Evolutionary conservation across 30 jellyfish, hydroid and myxozoan genomes (phyloP), one percentile per base, ranked within the genome.

Genomic region (Aurelia coerulea): DNA sequence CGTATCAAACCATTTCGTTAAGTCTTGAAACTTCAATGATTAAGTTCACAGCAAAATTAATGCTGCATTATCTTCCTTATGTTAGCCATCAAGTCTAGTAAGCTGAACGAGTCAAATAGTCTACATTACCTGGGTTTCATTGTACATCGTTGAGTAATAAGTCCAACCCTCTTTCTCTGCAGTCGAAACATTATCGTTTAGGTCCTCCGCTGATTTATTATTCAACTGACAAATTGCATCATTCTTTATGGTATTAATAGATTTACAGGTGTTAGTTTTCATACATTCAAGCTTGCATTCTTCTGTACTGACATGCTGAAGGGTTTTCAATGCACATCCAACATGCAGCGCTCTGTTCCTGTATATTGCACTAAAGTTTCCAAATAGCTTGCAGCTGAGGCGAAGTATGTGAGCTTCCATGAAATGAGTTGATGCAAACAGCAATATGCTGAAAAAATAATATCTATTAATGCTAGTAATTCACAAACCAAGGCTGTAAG

Each of bases 81-180:
- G 29, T 23, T 23, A 23, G 29, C 29, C 29, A 23, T 23, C 29
- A 23, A 23, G 29, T 23, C 29, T 23, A 23, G 29, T 23, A 23
- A 2, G 5, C 68, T 14, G 5, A 29, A n/a, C 14, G 2, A 29
- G 32, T 7, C 72, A 14, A 34, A 77, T 76, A 46, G 12, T 6
- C 8, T 7, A 9, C 56, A 46, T 2, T 60, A 77, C 87, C 62
- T 50, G 39, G 16, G 46, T 59, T 77, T 77, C 78, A 15, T 77
- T 65, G 32, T 59, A 77, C 16, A 64, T 51, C n/a, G 87, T 77
- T 31, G 87, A 60, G 51, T 54, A 62, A 65, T 77, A 77, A n/a
- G 87, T 77, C 87, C 87, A 77, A 31, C 87, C 78, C 10, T 18
- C 31, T 3, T 33, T 15, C 2, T 62, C 66, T 1, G 31, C 77